phyloP scores from a whole-genome alignment of 2,113 vertebrate species.

The Agapornis roseicollis region DNA sequence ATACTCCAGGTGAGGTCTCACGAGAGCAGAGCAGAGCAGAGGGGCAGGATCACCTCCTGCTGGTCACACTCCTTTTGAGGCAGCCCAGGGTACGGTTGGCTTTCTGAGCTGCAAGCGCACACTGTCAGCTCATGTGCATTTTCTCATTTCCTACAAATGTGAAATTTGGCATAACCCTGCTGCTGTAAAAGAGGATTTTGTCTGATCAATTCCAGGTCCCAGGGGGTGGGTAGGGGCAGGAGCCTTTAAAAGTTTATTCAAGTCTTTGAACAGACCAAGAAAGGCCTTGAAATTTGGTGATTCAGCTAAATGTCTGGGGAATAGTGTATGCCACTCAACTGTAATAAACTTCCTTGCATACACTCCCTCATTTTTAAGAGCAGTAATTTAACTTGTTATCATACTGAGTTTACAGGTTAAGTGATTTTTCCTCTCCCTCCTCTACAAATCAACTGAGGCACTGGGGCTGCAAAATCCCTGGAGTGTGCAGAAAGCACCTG shows the following conservation, averaged over 20 bases:
- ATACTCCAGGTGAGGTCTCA: too few species aligned
- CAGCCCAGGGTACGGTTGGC: too few species aligned
- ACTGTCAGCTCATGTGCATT: too few species aligned
- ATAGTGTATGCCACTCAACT: not conserved
- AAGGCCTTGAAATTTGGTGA: not conserved
- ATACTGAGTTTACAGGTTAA: not conserved
- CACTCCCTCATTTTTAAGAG: not conserved
- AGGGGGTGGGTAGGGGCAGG: not conserved
- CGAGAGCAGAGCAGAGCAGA: too few species aligned
- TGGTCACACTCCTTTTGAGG: too few species aligned
- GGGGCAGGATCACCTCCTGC: too few species aligned
- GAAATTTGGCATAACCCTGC: not conserved
- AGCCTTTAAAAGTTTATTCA: not conserved
- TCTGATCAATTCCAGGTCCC: not conserved
- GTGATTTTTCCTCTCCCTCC: not conserved
- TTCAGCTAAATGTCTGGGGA: not conserved
- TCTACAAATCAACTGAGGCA: not conserved
- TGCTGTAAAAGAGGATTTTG: not conserved
- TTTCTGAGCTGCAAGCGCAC: too few species aligned
- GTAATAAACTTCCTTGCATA: not conserved
- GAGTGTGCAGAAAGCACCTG: not conserved
- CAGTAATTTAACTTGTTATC: not conserved
- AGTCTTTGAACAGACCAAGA: not conserved
- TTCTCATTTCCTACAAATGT: not conserved
- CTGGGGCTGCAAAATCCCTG: not conserved